These are phyloP conservation scores for Silurus meridionalis DNA, from an alignment of 2,113 vertebrate species.

Conservation along the genomic window DNA sequence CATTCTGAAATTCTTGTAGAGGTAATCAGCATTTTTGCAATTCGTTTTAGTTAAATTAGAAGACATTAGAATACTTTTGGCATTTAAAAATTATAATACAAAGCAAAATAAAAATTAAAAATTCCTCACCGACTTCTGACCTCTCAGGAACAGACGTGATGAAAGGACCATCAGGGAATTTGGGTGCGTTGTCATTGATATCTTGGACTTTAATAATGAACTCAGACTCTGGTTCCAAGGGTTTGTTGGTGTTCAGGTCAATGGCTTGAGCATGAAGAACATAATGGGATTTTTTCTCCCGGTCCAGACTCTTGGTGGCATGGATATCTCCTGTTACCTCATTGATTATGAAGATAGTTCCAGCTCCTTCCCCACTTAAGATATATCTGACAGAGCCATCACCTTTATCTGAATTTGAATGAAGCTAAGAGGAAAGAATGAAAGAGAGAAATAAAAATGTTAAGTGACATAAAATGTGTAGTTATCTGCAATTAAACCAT, in stretches of 20 bases:
- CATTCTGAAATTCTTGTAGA: not conserved
- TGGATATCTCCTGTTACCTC: constrained; percentile 88
- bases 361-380: constrained; percentile 85
- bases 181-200: constrained; percentile 87
- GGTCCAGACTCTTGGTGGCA: constrained; percentile 85
- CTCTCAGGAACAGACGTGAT: constrained; percentile 85
- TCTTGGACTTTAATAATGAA: constrained; percentile 92
- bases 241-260: constrained; percentile 81
- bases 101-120: not conserved
- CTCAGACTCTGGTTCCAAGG: constrained; percentile 84
- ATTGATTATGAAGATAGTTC: constrained; percentile 87
- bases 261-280: constrained; percentile 87
- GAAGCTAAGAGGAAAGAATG: constrained; percentile 70
- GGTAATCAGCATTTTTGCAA: not conserved
- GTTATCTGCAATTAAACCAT: not conserved
- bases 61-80: not conserved
- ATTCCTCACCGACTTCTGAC: constrained; percentile 84
- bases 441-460: constrained; percentile 6
- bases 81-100: not conserved
- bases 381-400: constrained; percentile 89
- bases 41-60: not conserved
- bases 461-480: not conserved
- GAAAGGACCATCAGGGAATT: constrained; percentile 84
- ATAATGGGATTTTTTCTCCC: constrained; percentile 86
- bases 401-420: constrained; percentile 89